Conservation (phyloP, 2,797 vertebrate genomes). For the Rhynchotus rufescens region DNA sequence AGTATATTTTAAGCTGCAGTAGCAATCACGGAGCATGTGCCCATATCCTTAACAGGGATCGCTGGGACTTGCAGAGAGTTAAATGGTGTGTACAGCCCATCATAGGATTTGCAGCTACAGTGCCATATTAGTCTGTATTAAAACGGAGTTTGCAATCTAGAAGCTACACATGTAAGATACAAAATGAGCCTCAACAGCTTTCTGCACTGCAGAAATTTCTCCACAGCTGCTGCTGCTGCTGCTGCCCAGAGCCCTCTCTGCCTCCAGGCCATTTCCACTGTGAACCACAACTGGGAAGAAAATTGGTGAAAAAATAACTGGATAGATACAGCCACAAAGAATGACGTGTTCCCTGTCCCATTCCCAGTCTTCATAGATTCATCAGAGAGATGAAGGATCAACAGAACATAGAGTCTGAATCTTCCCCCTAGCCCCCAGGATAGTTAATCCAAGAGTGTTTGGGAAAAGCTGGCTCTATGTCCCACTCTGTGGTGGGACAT, state of each 20-base stretch:
- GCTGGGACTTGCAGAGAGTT: not conserved
- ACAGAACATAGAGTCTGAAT: not conserved
- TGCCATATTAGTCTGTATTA: not conserved
- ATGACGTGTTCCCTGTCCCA: not conserved
- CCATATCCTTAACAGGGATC: not conserved
- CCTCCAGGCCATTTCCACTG: not conserved
- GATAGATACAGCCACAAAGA: not conserved
- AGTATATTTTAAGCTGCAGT: not conserved
- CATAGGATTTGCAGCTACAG: not conserved
- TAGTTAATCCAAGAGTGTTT: not conserved
- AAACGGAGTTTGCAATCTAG: not conserved
- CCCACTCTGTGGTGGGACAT: slow-evolving; percentile 39
- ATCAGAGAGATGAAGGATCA: not conserved
- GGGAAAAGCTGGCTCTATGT: slow-evolving; percentile 51
- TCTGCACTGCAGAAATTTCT: not conserved
- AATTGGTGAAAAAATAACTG: not conserved
- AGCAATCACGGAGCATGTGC: not conserved
- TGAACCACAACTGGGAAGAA: not conserved
- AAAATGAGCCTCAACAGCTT: not conserved
- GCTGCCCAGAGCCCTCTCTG: not conserved
- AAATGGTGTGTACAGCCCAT: not conserved
- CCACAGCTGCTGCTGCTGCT: not conserved
- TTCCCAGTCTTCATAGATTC: not conserved
- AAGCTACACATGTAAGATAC: not conserved
- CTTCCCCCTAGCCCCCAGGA: not conserved